These are phyloP conservation scores for Grus americana DNA, from an alignment of 2,113 vertebrate species.

Conservation along the genomic window DNA sequence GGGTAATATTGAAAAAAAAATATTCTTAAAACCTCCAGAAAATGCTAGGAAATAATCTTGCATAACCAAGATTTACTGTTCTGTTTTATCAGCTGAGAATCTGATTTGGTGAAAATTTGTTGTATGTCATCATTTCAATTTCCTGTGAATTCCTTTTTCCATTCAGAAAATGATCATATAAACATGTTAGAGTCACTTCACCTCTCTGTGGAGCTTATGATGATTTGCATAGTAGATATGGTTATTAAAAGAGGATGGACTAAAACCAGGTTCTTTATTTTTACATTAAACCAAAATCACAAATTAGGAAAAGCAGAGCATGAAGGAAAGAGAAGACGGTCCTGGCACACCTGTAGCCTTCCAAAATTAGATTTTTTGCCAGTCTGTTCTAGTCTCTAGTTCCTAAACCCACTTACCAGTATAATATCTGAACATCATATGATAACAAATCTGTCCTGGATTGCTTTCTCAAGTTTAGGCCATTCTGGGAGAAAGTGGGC, in stretches of 20 bases:
- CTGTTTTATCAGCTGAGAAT: background rate
- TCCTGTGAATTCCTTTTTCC: background rate
- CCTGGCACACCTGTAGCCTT: background rate
- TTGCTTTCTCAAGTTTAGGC: background rate
- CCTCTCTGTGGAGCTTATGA: background rate
- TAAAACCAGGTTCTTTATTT: background rate
- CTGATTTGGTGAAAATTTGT: background rate
- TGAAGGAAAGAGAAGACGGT: background rate
- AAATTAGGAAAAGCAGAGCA: background rate
- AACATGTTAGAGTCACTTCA: background rate
- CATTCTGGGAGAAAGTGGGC: background rate
- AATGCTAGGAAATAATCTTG: background rate
- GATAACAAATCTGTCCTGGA: background rate
- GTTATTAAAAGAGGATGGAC: background rate
- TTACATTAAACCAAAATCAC: background rate
- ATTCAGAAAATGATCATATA: background rate
- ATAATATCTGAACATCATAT: background rate
- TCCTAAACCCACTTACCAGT: background rate
- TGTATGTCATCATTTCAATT: background rate
- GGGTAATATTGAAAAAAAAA: background rate
- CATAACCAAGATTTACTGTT: background rate
- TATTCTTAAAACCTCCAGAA: background rate
- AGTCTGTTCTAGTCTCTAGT: background rate
- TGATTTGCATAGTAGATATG: background rate
- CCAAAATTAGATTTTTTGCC: background rate